These are phyloP conservation scores for Tretioscincus oriximinensis DNA, from an alignment of 2,113 vertebrate genomes.

Conservation along the genomic window DNA sequence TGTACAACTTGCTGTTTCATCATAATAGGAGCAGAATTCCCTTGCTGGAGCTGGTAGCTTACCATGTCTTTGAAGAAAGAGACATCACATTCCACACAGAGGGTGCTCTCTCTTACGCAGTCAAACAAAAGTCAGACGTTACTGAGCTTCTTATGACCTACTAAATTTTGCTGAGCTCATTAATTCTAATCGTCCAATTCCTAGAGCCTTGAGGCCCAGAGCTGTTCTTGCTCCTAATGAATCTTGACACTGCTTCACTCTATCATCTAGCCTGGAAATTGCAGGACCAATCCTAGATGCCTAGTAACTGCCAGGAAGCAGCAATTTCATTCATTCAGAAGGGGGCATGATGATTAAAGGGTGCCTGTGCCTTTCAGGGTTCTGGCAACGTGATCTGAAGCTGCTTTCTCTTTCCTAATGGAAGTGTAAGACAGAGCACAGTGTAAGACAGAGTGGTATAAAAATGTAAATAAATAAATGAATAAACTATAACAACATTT, in stretches of 20 bases:
- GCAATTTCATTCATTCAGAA: constrained; percentile 14
- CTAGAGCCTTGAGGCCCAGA: constrained; percentile 36
- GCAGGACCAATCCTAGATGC: constrained; percentile 30
- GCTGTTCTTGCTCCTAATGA: constrained; percentile 39
- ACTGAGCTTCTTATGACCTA: constrained; percentile 29
- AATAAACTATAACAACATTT: neutral
- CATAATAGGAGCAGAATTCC: neutral
- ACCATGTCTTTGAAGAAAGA: neutral
- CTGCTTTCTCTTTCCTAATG: constrained; percentile 16
- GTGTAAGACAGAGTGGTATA: no score
- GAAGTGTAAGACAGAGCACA: neutral
- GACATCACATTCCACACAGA: neutral
- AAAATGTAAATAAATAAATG: no score
- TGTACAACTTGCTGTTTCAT: neutral
- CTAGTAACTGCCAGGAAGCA: constrained; percentile 6
- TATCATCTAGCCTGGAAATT: constrained; percentile 22
- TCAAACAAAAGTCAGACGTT: neutral
- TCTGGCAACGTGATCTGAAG: constrained; percentile 6
- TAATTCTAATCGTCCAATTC: constrained; percentile 17
- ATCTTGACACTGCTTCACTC: constrained; percentile 21
- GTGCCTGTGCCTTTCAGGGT: constrained; percentile 41
- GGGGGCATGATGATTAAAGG: constrained; percentile 16
- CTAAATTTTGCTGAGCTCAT: constrained; percentile 27
- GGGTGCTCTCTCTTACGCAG: neutral
- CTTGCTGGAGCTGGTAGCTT: neutral